A percentile compares a stretch with the other conserved stretches of the same genome.
These are phyloP conservation scores for Nyctibius grandis DNA, from an alignment of 2,797 vertebrate species.

Conservation along the genomic window DNA sequence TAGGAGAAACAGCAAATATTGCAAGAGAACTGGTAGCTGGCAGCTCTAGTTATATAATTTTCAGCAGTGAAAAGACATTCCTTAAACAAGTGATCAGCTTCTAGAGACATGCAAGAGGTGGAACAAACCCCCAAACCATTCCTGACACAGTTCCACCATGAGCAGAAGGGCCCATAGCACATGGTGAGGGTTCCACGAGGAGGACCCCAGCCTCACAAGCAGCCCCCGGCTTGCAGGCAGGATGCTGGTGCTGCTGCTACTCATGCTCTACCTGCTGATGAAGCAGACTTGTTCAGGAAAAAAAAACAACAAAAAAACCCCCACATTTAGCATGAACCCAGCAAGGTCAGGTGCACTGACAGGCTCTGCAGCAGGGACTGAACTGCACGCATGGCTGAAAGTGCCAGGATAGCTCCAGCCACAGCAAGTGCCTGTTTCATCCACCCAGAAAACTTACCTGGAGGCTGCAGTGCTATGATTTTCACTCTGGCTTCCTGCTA, in stretches of 20 bases:
- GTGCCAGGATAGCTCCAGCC: neutral
- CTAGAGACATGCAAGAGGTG: neutral
- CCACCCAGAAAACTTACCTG: conserved; percentile 29
- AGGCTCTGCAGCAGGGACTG: neutral
- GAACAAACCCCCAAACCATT: neutral
- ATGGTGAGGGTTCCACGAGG: neutral
- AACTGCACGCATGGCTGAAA: neutral
- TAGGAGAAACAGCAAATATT: neutral
- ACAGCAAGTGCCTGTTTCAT: neutral
- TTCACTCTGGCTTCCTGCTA: neutral
- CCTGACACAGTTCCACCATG: neutral
- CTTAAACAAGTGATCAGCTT: conserved; percentile 5
- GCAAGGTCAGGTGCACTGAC: neutral
- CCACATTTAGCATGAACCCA: neutral
- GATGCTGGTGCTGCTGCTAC: neutral
- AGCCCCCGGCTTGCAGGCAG: neutral
- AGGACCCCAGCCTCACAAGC: neutral
- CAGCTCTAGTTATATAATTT: neutral
- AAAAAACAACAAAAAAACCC: neutral
- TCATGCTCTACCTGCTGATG: neutral
- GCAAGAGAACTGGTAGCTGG: neutral
- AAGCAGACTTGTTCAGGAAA: neutral
- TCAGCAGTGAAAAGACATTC: conserved; percentile 13
- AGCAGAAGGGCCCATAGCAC: neutral
- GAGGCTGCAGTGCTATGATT: neutral